Base-by-base conservation (phyloP, 2,113 vertebrate species). In the Poecile atricapillus region DNA sequence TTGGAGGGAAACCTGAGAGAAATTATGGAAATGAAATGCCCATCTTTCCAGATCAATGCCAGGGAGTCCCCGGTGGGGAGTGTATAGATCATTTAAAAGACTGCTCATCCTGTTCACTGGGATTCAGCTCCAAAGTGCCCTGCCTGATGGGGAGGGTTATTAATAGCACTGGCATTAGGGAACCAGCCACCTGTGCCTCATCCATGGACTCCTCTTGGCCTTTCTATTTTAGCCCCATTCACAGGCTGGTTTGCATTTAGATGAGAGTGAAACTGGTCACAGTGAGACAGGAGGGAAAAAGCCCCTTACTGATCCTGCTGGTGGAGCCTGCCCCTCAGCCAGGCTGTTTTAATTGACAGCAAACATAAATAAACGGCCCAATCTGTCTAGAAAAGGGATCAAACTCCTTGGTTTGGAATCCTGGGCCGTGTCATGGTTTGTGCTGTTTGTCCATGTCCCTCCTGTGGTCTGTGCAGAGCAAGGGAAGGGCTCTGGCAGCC, bases 11-110 rank as follows among this genome's bases (percentile, higher is more conserved):
- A 82, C 25, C 46, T 2, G 15, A 93, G 92, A 88, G 13, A 74
- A 84, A 79, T 95, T 67, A 93, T 74, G 86, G 88, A 68, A 96
- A 97, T 86, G 64, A 96, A 96, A 96, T 94, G 82, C 86, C 71
- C 76, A 50, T 83, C 93, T 84, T 89, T 79, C 58, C 82, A 88
- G 89, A 97, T 93, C 95, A 90, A 62, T 95, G 91, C 37, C 87
- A 67, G 88, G 56, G 70, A 90, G 55, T 92, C 91, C 89, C 91
- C 73, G 68, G 35, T 79, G 92, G 87, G 85, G 52, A 84, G 71
- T 35, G 1, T 6, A 65, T 56, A 83, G 86, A 93, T 95, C 91
- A 88, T 88, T 95, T 93, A 87, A 95, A 89, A 94, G 87, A 87
- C 49, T 25, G 46, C 60, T 90, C 78, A 33, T 63, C 21, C 81